Conservation (phyloP, 2,888 invertebrate species). For the Masnerella sp. region DNA sequence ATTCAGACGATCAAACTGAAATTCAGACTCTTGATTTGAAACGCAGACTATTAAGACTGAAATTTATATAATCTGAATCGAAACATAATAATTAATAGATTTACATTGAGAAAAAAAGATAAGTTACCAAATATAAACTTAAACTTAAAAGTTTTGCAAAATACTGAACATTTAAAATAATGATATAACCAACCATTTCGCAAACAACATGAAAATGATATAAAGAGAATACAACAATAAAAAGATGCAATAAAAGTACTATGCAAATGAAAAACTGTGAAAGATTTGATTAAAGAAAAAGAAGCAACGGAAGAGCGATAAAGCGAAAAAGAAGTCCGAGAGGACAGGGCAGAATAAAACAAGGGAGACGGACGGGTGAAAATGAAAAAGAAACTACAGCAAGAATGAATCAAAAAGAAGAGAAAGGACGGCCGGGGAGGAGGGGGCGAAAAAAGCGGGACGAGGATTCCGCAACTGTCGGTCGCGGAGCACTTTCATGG, state of each 20-base stretch:
- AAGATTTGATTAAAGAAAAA: constrained; percentile 20
- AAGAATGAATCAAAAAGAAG: constrained; percentile 50
- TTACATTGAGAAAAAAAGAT: too few species aligned
- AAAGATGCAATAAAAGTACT: constrained; percentile 20
- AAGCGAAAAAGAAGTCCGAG: too few species aligned
- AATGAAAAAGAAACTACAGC: constrained; percentile 56
- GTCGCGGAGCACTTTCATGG: constrained; percentile 68
- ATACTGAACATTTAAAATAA: too few species aligned
- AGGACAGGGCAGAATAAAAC: constrained; percentile 35
- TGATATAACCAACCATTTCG: too few species aligned
- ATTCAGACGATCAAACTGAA: too few species aligned
- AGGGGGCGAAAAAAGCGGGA: constrained; percentile 50
- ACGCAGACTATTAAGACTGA: too few species aligned
- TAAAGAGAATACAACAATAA: constrained; percentile 15
- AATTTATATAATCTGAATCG: too few species aligned
- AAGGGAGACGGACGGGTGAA: constrained; percentile 50
- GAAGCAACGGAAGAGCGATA: constrained; percentile 16
- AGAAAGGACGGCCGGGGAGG: neutral
- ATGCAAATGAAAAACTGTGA: constrained; percentile 21
- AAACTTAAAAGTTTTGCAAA: too few species aligned
- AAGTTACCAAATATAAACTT: too few species aligned
- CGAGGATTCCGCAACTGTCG: constrained; percentile 61
- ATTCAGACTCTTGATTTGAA: too few species aligned
- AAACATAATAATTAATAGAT: too few species aligned
- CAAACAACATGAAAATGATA: too few species aligned